Evolutionary conservation across 2,113 vertebrate genomes (phyloP).

Genomic region (Etheostoma spectabile): DNA sequence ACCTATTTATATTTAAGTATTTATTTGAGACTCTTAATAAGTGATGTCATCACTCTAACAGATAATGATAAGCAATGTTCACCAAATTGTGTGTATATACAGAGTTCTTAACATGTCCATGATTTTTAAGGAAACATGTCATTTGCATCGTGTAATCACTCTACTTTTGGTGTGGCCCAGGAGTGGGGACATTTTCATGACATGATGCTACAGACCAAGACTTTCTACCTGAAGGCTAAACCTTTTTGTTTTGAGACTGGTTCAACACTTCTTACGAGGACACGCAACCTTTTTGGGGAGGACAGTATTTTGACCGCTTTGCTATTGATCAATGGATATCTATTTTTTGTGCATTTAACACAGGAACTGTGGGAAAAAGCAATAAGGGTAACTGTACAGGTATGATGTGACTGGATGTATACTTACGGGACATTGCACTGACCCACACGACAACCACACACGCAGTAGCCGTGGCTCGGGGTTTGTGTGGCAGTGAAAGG

Average conservation of each 20-base stretch:
- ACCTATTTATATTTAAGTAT: constrained; percentile 80
- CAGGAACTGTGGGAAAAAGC: constrained; percentile 75
- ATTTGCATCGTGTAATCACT: constrained; percentile 73
- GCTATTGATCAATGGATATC: constrained; percentile 78
- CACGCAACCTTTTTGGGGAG: constrained; percentile 65
- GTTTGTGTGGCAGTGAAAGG: constrained; percentile 55
- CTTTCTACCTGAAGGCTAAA: constrained; percentile 68
- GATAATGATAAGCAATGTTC: constrained; percentile 75
- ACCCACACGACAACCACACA: constrained; percentile 46
- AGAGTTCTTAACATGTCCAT: constrained; percentile 69
- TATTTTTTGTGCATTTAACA: constrained; percentile 79
- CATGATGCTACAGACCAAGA: constrained; percentile 51
- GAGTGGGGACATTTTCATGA: constrained; percentile 59
- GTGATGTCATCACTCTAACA: constrained; percentile 65
- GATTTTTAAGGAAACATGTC: constrained; percentile 69
- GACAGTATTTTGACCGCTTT: constrained; percentile 77
- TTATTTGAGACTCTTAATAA: constrained; percentile 76
- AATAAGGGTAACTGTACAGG: constrained; percentile 81
- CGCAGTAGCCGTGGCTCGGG: constrained; percentile 50
- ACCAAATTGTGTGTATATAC: constrained; percentile 72
- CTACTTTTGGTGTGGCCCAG: constrained; percentile 47
- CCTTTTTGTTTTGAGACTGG: constrained; percentile 65
- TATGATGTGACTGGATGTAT: constrained; percentile 62
- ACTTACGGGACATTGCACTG: constrained; percentile 55
- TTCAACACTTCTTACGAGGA: constrained; percentile 63